Evolutionary conservation across 53 echinoderm and acorn worm genomes (phyloP).

Genomic region (Echinometra lucunter): DNA sequence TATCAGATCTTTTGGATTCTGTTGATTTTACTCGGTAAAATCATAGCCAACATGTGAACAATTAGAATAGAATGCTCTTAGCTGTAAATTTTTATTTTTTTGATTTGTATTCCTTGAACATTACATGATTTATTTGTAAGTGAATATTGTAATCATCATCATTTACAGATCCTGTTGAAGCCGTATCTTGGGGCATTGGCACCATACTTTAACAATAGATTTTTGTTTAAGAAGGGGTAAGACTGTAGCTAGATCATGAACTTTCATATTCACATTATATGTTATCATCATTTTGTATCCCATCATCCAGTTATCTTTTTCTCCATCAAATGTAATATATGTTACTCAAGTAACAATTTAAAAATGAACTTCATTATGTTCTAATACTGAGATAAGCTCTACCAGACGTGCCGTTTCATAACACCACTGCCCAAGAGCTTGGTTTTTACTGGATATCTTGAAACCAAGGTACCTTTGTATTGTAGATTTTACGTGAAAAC

Average conservation of each 20-base stretch:
- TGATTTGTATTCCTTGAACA: too few relatives aligned
- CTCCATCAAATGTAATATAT: too few relatives aligned
- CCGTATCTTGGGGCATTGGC: conserved; percentile 80
- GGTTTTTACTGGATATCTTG: too few relatives aligned
- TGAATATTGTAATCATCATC: not conserved
- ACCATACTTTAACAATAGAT: conserved; percentile 74
- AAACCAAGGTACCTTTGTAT: not conserved
- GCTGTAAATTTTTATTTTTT: too few relatives aligned
- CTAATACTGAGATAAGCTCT: not conserved
- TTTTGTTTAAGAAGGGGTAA: conserved; percentile 81
- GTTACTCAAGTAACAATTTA: too few relatives aligned
- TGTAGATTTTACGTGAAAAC: not conserved
- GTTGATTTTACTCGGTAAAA: not conserved
- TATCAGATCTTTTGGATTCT: not conserved
- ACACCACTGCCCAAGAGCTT: too few relatives aligned
- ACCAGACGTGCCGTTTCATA: not conserved
- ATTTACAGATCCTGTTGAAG: conserved; percentile 77
- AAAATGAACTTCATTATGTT: too few relatives aligned
- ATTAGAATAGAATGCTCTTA: not conserved
- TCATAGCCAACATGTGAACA: not conserved
- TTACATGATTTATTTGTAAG: too few relatives aligned
- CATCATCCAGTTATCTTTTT: not conserved
- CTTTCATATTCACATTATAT: not conserved
- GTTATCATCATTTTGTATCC: not conserved
- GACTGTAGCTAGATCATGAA: too few relatives aligned